Base-by-base conservation (phyloP, 2,888 invertebrate genomes). In the Schizaphis graminum region DNA sequence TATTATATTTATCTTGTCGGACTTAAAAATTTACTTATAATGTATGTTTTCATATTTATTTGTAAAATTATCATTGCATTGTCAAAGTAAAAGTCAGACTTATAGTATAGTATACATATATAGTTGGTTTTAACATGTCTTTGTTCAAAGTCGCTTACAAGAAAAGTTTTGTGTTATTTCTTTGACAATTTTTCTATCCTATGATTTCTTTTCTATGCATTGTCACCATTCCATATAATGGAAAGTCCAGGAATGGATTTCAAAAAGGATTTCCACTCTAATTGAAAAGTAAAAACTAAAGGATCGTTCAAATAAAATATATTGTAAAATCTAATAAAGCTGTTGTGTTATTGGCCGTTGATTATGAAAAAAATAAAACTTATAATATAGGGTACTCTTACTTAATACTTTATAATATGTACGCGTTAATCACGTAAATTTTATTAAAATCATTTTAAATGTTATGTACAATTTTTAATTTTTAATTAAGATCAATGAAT, bases 131-230 rank as follows among this genome's bases (percentile, higher is more conserved):
- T 35, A 16, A 77, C 21, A 77, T 77, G 21, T 8, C 77, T 77
- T 77, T 77, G 35, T 35, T 77, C 0, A 77, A 77, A 77, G 35
- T 8, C 21, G 35, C 35, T 77, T 35, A 77, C 77, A 77, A 77
- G 77, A 77, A 35, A 77, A 35, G 35, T 77, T 35, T 77, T 77
- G 35, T 77, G 21, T 77, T 77, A 77, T 77, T 35, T 35, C 35
- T 77, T 35, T 77, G 77, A 35, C 77, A 77, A 77, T 77, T 77
- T 77, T 77, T 77, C 77, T 41, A 77, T 77, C 77, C 77, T 77
- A 77, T 77, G 77, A 77, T 77, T 21, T 77, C 35, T 77, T 35
- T 35, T 77, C 21, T 35, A 77, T 77, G 77, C 35, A 77, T 77
- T 77, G 77, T 77, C 35, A 77, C 21, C 11, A 35, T 77, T 77